Percentiles rank a stretch among this genome's conserved stretches.
Evolutionary conservation across 2,113 vertebrate genomes (phyloP).

Genomic region (Campylomormyrus tamandua): DNA sequence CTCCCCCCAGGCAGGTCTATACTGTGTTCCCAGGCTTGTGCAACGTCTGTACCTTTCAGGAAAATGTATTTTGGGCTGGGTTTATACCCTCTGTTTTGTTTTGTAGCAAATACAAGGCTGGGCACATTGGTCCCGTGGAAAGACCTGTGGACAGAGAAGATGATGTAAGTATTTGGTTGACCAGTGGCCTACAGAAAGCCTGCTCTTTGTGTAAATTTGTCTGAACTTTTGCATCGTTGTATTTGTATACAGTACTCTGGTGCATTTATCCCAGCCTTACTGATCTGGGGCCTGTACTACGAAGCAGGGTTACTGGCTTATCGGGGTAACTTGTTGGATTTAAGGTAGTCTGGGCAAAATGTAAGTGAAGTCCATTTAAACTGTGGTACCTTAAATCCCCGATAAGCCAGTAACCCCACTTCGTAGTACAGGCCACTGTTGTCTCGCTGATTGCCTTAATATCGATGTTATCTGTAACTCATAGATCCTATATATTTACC

Average conservation of each 20-base stretch:
- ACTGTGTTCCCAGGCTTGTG: neutral
- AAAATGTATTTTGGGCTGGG: neutral
- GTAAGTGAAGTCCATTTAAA: too few species aligned
- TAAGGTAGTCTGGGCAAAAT: too few species aligned
- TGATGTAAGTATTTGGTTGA: constrained; percentile 48
- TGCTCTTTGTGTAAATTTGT: neutral
- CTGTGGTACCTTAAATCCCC: too few species aligned
- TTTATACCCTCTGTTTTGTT: neutral
- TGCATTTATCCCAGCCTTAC: neutral
- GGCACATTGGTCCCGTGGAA: constrained; percentile 43
- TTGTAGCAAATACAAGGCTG: constrained; percentile 48
- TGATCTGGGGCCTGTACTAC: neutral
- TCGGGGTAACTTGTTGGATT: too few species aligned
- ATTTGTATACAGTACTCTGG: neutral
- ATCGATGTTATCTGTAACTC: neutral
- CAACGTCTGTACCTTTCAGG: neutral
- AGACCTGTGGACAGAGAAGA: constrained; percentile 20
- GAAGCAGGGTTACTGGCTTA: too few species aligned
- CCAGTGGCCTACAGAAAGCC: neutral
- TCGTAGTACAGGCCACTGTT: neutral
- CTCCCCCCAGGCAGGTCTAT: neutral
- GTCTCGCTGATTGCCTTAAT: neutral
- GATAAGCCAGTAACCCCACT: too few species aligned
- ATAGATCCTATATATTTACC: neutral
- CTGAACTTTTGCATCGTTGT: neutral